A percentile compares a stretch with the other conserved stretches of the same genome.
Conservation (phyloP, 2,888 invertebrate species). For the Alcis repandata region DNA sequence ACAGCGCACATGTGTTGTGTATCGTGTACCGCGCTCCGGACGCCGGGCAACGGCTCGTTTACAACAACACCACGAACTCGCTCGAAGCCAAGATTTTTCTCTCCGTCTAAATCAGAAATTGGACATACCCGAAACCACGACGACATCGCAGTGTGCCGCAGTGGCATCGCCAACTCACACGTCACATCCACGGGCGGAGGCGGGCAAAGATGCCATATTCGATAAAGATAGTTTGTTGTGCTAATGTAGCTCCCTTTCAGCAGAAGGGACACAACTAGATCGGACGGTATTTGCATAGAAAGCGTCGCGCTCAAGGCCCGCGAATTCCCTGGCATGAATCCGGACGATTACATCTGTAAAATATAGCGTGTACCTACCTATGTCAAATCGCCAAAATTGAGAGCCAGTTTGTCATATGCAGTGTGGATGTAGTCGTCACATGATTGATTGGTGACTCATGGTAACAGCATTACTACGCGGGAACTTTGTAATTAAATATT, state of each 20-base stretch:
- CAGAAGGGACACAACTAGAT: slow-evolving; percentile 71
- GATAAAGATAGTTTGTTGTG: slow-evolving; percentile 57
- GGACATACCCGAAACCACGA: slow-evolving; percentile 80
- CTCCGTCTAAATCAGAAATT: slow-evolving; percentile 58
- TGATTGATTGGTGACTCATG: slow-evolving; percentile 49
- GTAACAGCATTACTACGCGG: not conserved
- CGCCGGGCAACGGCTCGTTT: slow-evolving; percentile 40
- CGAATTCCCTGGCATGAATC: slow-evolving; percentile 81
- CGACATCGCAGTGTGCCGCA: slow-evolving; percentile 65
- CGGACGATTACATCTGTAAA: slow-evolving; percentile 67
- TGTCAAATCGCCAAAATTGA: slow-evolving; percentile 75
- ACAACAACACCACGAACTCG: slow-evolving; percentile 52
- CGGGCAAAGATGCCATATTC: slow-evolving; percentile 59
- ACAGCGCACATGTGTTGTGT: slow-evolving; percentile 31
- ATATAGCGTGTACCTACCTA: slow-evolving; percentile 62
- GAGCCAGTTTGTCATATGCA: slow-evolving; percentile 67
- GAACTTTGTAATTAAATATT: too few relatives aligned
- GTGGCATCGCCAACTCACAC: slow-evolving; percentile 71
- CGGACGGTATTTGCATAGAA: slow-evolving; percentile 70
- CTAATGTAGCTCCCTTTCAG: slow-evolving; percentile 67
- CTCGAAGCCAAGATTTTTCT: slow-evolving; percentile 60
- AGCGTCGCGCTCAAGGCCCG: slow-evolving; percentile 72
- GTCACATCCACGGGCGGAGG: slow-evolving; percentile 59
- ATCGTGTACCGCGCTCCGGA: slow-evolving; percentile 21
- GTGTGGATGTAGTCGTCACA: slow-evolving; percentile 52